phyloP scores from a whole-genome alignment of 2,888 invertebrate genomes.

The Oxyteleia sp. region DNA sequence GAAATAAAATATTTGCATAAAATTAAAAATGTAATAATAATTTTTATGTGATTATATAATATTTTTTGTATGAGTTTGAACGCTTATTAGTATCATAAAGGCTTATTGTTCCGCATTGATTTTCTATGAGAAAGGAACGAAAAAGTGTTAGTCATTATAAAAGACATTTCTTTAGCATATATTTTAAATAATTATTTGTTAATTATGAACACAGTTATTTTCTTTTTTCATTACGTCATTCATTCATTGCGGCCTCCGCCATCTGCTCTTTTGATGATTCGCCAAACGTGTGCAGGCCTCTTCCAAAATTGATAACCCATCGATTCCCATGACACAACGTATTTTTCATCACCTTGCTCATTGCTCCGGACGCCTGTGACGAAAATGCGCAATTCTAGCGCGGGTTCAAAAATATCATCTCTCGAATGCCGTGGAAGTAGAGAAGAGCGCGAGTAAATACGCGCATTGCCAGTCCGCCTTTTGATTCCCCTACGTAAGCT shows the following conservation, averaged over 20 bases:
- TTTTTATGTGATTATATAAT: too few species aligned
- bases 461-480: conserved; percentile 40
- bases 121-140: conserved; percentile 20
- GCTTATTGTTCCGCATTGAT: conserved; percentile 15
- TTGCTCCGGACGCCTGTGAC: conserved; percentile 36
- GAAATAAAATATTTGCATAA: too few species aligned
- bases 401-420: conserved; percentile 55
- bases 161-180: neutral
- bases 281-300: neutral
- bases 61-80: neutral
- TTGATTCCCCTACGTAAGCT: conserved; percentile 41
- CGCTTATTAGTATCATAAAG: conserved; percentile 13
- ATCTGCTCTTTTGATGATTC: neutral
- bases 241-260: neutral
- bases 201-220: neutral
- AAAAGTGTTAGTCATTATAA: neutral
- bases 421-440: conserved; percentile 34
- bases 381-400: conserved; percentile 39
- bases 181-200: conserved; percentile 3
- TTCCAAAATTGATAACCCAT: neutral
- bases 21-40: too few species aligned
- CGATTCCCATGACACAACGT: neutral
- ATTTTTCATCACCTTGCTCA: conserved; percentile 27
- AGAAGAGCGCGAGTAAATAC: conserved; percentile 43
- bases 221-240: neutral